Evolutionary conservation across 2,113 vertebrate genomes (phyloP).

Genomic region (Sander vitreus): DNA sequence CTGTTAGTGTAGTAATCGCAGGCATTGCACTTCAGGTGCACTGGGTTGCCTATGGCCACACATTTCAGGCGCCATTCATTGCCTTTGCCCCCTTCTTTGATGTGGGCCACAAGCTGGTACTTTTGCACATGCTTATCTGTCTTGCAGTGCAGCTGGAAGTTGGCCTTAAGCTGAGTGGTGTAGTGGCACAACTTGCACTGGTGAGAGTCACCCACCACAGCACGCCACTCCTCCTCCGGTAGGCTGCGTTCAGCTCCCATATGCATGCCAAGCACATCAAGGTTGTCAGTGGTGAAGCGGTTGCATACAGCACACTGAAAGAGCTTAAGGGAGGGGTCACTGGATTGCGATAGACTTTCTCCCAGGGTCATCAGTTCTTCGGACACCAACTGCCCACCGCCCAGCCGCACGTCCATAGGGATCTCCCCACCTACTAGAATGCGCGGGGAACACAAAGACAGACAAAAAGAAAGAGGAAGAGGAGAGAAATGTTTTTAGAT

Average conservation of each 20-base stretch:
- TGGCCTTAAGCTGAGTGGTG: slow-evolving; percentile 98
- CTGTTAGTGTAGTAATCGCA: slow-evolving; percentile 99
- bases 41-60: slow-evolving; percentile 96
- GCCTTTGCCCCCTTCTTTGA: slow-evolving; percentile 98
- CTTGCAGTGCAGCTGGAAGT: slow-evolving; percentile 99
- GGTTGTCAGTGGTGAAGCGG: slow-evolving; percentile 97
- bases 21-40: slow-evolving; percentile 98
- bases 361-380: slow-evolving; percentile 99
- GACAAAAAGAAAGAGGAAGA: slow-evolving; percentile 6
- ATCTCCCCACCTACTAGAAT: slow-evolving; percentile 94
- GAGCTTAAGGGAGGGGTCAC: slow-evolving; percentile 96
- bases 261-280: slow-evolving; percentile 97
- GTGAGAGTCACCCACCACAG: slow-evolving; percentile 94
- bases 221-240: slow-evolving; percentile 97
- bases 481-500: slow-evolving; percentile 15
- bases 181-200: slow-evolving; percentile 99
- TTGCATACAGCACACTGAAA: slow-evolving; percentile 99
- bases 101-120: slow-evolving; percentile 98
- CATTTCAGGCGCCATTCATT: slow-evolving; percentile 99
- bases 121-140: slow-evolving; percentile 99
- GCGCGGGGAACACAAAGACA: slow-evolving; percentile 28
- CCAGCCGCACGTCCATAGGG: slow-evolving; percentile 95
- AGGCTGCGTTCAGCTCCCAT: slow-evolving; percentile 95
- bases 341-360: slow-evolving; percentile 96
- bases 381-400: slow-evolving; percentile 95